These are phyloP conservation scores for Hesperophylax magnus DNA, from an alignment of 1,140 invertebrate genomes.

Conservation along the genomic window DNA sequence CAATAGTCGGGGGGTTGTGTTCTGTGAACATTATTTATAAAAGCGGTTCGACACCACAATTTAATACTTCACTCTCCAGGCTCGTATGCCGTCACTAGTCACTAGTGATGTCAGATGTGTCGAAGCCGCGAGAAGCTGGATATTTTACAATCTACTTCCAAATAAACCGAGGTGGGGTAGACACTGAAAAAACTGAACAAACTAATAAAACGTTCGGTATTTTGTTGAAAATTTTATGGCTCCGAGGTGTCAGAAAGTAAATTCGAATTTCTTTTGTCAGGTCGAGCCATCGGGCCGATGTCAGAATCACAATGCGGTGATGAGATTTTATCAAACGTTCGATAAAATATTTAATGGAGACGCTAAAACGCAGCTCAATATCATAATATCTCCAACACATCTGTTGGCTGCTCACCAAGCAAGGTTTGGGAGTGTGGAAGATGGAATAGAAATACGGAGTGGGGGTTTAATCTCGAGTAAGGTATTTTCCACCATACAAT, in stretches of 20 bases:
- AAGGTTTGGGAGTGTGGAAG: not conserved
- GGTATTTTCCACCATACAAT: not conserved
- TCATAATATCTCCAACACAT: too few species aligned
- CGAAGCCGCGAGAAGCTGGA: not conserved
- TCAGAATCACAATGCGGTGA: not conserved
- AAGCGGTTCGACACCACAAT: too few species aligned
- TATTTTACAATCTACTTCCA: not conserved
- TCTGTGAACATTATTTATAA: too few species aligned
- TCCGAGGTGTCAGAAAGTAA: not conserved
- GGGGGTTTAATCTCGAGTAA: too few species aligned
- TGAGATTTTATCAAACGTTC: not conserved
- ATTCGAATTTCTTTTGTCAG: not conserved
- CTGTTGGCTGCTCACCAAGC: too few species aligned
- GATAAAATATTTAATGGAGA: not conserved
- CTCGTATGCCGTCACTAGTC: too few species aligned
- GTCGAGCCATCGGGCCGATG: not conserved
- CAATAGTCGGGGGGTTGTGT: not conserved
- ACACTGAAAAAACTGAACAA: constrained; percentile 7
- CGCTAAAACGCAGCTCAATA: not conserved
- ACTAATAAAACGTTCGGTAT: constrained; percentile 1
- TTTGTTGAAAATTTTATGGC: constrained; percentile 5
- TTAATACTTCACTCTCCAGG: too few species aligned
- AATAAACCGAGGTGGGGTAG: not conserved
- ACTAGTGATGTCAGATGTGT: too few species aligned
- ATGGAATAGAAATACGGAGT: too few species aligned